These are phyloP conservation scores for Podocnemis expansa DNA, from an alignment of 2,113 vertebrate species.

Conservation along the genomic window DNA sequence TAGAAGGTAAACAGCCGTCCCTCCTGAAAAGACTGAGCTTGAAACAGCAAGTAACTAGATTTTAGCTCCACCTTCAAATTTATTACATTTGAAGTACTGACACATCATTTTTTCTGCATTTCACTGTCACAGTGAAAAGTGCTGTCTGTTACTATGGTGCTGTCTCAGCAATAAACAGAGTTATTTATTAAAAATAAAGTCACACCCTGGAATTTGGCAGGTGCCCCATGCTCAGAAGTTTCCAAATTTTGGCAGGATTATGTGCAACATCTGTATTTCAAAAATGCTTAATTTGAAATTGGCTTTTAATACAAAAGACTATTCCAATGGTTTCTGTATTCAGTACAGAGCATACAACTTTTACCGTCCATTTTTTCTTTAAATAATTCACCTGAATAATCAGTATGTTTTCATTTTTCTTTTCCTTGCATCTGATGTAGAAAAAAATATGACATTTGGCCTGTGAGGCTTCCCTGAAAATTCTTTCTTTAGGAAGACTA, in stretches of 20 bases:
- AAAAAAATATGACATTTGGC: conserved; percentile 36
- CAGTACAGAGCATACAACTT: not conserved
- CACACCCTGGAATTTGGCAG: not conserved
- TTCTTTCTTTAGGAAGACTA: conserved; percentile 24
- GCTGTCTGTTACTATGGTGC: not conserved
- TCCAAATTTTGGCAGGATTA: not conserved
- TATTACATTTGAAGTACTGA: not conserved
- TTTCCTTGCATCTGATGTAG: not conserved
- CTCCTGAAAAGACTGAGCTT: conserved; percentile 55
- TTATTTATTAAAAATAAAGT: not conserved
- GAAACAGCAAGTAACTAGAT: conserved; percentile 48
- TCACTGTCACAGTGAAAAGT: not conserved
- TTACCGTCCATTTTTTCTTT: not conserved
- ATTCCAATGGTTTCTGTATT: not conserved
- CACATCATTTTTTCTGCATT: not conserved
- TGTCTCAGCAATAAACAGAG: not conserved
- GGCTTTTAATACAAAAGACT: not conserved
- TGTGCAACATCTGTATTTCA: not conserved
- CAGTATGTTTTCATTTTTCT: not conserved
- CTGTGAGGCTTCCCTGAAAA: conserved; percentile 38
- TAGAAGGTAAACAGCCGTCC: conserved; percentile 65
- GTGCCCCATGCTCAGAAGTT: not conserved
- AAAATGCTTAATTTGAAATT: not conserved
- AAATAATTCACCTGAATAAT: not conserved
- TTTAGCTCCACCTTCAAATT: conserved; percentile 45